Evolutionary conservation across 2,888 invertebrate species (phyloP), one percentile per base, ranked within the genome.

Genomic region (Sipha maydis): DNA sequence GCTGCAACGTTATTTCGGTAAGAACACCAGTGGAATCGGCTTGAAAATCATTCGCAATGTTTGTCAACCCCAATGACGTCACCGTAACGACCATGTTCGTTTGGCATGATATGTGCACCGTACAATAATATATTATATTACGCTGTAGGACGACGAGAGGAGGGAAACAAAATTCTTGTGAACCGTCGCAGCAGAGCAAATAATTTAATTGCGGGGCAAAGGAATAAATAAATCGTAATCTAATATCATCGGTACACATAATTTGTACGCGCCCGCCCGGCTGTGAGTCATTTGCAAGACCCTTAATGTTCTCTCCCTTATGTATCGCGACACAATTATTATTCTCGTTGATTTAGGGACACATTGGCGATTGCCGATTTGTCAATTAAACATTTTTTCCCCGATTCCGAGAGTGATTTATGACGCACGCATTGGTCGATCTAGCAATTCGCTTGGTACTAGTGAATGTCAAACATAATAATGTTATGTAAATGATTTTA

Each of bases 261-360:
- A 83, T 83, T 83, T 34, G 71, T n/a, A 34, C 83, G 25, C 41
- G 11, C 25, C 17, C 19, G 4, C 31, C 3, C 21, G 34, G 0
- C 38, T 76, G 41, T 85, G 85, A 85, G 85, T 85, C 85, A 85
- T 85, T 85, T 85, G 4, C 41, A 14, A 28, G 67, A 77, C 85
- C 85, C 85, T 85, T 31, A 3, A 31, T 48, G 9, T 31, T 41
- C 25, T 25, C 11, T 31, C 77, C 54, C 41, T 67, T 28, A 38
- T 19, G 38, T 11, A 19, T 48, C 8, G n/a, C 67, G 48, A 17
- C 17, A 21, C 77, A 17, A 31, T 75, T 69, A 69, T 73, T 34
- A n/a, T 83, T 56, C 56, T 75, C 75, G 84, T 76, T 28, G 75
- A 28, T 75, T 61, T 28, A 28, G 75, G 61, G 75, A 76, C 14